Evolutionary conservation across 2,797 vertebrate genomes (phyloP).

Genomic region (Thripadectes ignobilis): DNA sequence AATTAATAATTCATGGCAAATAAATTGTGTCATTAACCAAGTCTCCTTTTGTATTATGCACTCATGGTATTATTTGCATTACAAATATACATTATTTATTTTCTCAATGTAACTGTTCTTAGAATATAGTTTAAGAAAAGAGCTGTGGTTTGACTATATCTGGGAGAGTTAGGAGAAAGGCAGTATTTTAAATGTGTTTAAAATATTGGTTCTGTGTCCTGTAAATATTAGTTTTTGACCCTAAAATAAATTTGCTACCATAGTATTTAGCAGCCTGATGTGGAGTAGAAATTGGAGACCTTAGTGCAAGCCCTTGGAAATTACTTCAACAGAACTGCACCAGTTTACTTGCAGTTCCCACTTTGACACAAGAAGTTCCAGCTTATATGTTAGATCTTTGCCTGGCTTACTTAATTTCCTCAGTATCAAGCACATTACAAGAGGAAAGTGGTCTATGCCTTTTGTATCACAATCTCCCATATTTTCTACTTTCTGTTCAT

Average conservation of each 20-base stretch:
- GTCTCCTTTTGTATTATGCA: neutral
- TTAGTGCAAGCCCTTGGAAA: neutral
- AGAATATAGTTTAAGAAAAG: neutral
- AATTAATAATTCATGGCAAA: slow-evolving; percentile 28
- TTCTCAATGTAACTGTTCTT: neutral
- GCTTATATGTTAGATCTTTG: neutral
- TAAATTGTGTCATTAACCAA: neutral
- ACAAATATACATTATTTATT: neutral
- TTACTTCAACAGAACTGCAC: neutral
- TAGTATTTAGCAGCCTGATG: neutral
- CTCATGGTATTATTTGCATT: neutral
- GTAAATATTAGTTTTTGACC: neutral
- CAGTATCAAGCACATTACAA: neutral
- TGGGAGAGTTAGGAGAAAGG: neutral
- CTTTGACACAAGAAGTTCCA: neutral
- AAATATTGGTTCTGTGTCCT: neutral
- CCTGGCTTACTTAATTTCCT: neutral
- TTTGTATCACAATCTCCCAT: neutral
- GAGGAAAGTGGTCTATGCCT: neutral
- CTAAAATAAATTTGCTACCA: slow-evolving; percentile 1
- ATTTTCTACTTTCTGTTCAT: neutral
- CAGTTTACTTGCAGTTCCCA: neutral
- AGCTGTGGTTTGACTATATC: neutral
- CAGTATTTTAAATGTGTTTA: neutral
- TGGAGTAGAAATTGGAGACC: neutral